phyloP scores from a whole-genome alignment of 1,140 invertebrate genomes.

The Marisa cornuarietis region DNA sequence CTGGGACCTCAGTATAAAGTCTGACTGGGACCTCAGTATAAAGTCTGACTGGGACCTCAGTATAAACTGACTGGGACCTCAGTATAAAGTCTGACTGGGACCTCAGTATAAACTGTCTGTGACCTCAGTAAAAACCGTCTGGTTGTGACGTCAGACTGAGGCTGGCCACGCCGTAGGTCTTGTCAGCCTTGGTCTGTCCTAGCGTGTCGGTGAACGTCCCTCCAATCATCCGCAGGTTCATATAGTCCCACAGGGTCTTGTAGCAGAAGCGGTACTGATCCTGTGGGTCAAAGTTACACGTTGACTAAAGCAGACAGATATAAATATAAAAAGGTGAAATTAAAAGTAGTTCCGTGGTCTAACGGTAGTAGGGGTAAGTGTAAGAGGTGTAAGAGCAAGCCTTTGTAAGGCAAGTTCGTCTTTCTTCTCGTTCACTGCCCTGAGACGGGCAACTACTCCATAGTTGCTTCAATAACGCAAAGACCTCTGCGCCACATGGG shows the following conservation, averaged over 20 bases:
- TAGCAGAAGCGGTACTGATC: conserved; percentile 63
- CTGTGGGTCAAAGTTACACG: conserved; percentile 38
- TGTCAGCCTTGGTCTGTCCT: conserved; percentile 41
- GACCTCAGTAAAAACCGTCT: not conserved
- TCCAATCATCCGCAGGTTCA: conserved; percentile 56
- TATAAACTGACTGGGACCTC: not conserved
- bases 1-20: not conserved
- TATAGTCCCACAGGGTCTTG: conserved; percentile 62
- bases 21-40: not conserved
- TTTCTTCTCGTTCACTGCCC: no score
- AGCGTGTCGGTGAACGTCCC: conserved; percentile 44
- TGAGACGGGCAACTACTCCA: no score
- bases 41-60: no score
- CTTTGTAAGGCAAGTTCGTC: not conserved
- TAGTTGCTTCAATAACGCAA: no score
- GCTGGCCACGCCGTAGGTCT: conserved; percentile 42
- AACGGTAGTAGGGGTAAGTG: not conserved
- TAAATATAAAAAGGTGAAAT: not conserved
- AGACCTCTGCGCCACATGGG: no score
- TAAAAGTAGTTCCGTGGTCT: no score
- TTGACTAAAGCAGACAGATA: not conserved
- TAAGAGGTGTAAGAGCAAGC: not conserved
- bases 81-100: conserved; percentile 28
- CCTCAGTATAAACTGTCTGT: conserved; percentile 30
- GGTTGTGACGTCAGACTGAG: conserved; percentile 46